Conservation (phyloP, 2,888 invertebrate genomes). For the Lissocephala sabroskyi region DNA sequence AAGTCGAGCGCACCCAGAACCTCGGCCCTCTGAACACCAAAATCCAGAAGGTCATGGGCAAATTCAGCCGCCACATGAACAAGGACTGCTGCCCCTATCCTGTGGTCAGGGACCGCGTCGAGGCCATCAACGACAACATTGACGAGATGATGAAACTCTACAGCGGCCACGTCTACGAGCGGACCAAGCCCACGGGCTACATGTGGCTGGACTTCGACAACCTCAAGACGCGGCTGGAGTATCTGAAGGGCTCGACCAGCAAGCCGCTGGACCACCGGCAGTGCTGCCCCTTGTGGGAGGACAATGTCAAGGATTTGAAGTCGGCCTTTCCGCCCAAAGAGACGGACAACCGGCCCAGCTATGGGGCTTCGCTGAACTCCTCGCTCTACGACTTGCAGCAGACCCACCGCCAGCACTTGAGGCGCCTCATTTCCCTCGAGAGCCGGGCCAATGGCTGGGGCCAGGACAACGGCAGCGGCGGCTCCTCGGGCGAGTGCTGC, state of each 20-base stretch:
- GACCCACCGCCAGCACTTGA: no score
- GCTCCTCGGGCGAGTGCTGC: no score
- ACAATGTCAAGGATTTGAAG: not conserved
- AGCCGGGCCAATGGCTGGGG: no score
- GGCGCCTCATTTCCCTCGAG: no score
- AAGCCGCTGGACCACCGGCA: not conserved
- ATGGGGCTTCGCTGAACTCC: no score
- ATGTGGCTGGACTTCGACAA: constrained; percentile 15
- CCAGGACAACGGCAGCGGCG: no score
- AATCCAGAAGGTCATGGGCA: not conserved
- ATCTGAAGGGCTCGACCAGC: not conserved
- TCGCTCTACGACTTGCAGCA: no score
- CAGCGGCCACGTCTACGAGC: not conserved
- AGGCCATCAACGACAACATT: constrained; percentile 28
- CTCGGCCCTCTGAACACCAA: not conserved
- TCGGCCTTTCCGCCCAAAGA: no score
- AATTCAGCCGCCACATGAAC: not conserved
- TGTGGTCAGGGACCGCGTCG: constrained; percentile 28
- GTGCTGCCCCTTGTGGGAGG: constrained; percentile 23
- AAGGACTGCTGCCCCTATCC: constrained; percentile 25
- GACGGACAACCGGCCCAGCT: no score
- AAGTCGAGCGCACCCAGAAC: not conserved
- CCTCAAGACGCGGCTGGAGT: constrained; percentile 16
- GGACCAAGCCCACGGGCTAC: constrained; percentile 4
- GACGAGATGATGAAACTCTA: constrained; percentile 19